These are phyloP conservation scores for Heterodera carotae DNA, from an alignment of 1,140 invertebrate genomes.

Conservation along the genomic window DNA sequence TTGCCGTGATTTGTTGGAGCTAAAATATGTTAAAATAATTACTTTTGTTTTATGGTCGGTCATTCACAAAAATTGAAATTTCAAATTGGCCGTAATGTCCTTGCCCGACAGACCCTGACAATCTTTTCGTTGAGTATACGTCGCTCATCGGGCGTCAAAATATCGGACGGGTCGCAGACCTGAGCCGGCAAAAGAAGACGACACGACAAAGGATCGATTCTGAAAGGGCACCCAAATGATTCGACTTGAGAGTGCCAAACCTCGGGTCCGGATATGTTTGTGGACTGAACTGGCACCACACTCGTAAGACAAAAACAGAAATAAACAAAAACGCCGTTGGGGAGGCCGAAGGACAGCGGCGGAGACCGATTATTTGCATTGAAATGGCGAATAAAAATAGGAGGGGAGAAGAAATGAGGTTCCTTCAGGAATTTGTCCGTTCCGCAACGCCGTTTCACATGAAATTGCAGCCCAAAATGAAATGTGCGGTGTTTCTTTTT, in stretches of 20 bases:
- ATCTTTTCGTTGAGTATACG: slow-evolving; percentile 53
- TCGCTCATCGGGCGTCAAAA: slow-evolving; percentile 60
- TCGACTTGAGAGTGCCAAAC: not conserved
- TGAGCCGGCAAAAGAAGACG: slow-evolving; percentile 52
- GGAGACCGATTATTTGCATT: not conserved
- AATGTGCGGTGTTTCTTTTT: not conserved
- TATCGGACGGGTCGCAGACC: slow-evolving; percentile 61
- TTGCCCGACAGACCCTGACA: slow-evolving; percentile 39
- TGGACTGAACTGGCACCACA: slow-evolving; percentile 49
- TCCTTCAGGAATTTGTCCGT: not conserved
- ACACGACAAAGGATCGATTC: slow-evolving; percentile 47
- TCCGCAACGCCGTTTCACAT: not conserved
- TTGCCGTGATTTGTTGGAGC: slow-evolving; percentile 55
- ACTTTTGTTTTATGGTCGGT: too few relatives aligned
- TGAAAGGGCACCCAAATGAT: not conserved
- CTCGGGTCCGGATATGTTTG: slow-evolving; percentile 62
- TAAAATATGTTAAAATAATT: slow-evolving; percentile 20
- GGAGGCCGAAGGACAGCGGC: not conserved
- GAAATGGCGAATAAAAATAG: not conserved
- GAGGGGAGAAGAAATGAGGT: not conserved
- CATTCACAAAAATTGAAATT: too few relatives aligned
- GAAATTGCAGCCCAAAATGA: not conserved
- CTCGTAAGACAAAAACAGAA: not conserved
- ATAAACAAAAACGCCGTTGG: not conserved
- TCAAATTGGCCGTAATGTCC: too few relatives aligned